phyloP scores from a whole-genome alignment of 2,113 vertebrate genomes.

The Neotragus pygmaeus region DNA sequence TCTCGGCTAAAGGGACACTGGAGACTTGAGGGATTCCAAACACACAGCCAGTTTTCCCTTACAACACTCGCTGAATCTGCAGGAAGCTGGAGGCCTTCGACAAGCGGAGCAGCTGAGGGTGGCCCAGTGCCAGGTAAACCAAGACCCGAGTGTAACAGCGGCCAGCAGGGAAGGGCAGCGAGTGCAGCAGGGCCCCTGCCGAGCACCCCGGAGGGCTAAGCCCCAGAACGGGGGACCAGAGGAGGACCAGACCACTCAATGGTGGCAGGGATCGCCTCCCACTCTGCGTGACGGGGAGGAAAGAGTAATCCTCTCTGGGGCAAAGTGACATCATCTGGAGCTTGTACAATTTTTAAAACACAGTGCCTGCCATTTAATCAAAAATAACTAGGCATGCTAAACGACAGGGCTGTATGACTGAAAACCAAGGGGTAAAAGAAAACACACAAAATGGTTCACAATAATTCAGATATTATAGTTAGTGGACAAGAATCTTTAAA shows the following conservation, averaged over 20 bases:
- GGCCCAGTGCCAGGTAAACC: neutral
- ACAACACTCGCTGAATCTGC: neutral
- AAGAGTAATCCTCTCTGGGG: too few species aligned
- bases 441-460: neutral
- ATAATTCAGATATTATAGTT: neutral
- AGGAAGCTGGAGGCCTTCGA: neutral
- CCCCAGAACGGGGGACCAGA: neutral
- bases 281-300: accelerated
- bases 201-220: neutral
- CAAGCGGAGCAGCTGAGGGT: neutral
- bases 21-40: neutral
- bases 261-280: neutral
- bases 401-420: neutral
- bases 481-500: neutral
- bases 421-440: neutral
- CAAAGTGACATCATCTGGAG: neutral
- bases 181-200: too few species aligned
- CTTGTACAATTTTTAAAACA: neutral
- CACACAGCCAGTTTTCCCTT: neutral
- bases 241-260: accelerated
- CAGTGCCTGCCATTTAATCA: neutral
- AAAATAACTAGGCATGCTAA: neutral
- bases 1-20: neutral
- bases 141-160: neutral
- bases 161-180: accelerated